These are phyloP conservation scores for Bombyx mori DNA, from an alignment of 1,140 invertebrate species.

Conservation along the genomic window ASM3026992v2 NC_085123.1:8408001-8408500, in stretches of 20 bases:
- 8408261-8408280: too few relatives aligned
- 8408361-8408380: too few relatives aligned
- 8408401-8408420: constrained; percentile 56
- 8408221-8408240: too few relatives aligned
- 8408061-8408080: background rate
- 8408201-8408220: too few relatives aligned
- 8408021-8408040: constrained; percentile 54
- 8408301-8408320: too few relatives aligned
- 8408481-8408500: constrained; percentile 60
- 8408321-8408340: background rate
- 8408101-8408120: too few relatives aligned
- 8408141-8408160: too few relatives aligned
- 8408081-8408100: background rate
- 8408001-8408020: constrained; percentile 51
- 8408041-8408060: constrained; percentile 2
- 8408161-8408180: too few relatives aligned
- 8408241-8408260: too few relatives aligned
- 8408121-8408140: too few relatives aligned
- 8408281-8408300: too few relatives aligned
- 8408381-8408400: constrained; percentile 18
- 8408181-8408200: too few relatives aligned
- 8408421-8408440: constrained; percentile 55
- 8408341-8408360: background rate
- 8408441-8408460: constrained; percentile 51
- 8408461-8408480: constrained; percentile 39